These are phyloP conservation scores for Tetragonula clypearis DNA, from an alignment of 1,140 invertebrate genomes.

Conservation along the genomic window DNA sequence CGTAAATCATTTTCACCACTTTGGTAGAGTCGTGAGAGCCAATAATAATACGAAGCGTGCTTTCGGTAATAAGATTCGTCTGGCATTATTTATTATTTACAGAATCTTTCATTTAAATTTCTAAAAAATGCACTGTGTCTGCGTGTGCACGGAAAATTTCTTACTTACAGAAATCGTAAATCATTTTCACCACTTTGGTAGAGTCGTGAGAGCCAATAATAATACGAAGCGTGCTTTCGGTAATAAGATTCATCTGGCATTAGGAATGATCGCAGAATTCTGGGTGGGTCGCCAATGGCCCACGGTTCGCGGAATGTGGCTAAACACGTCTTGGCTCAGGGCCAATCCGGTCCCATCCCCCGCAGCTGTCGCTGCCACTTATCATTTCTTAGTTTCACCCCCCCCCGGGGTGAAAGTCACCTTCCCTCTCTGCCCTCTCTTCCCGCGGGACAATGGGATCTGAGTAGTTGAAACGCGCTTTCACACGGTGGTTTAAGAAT, in stretches of 20 bases:
- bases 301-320: slow-evolving; percentile 18
- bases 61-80: slow-evolving; percentile 20
- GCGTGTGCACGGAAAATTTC: no score
- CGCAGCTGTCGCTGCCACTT: slow-evolving; percentile 30
- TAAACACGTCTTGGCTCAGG: slow-evolving; percentile 28
- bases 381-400: slow-evolving; percentile 23
- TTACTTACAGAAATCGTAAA: no score
- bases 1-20: no score
- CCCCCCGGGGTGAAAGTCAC: neutral
- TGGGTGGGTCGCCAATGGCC: neutral
- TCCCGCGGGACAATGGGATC: neutral
- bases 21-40: no score
- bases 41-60: slow-evolving; percentile 11
- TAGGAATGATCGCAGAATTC: neutral
- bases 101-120: no score
- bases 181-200: no score
- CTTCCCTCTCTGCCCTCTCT: no score
- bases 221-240: slow-evolving; percentile 4
- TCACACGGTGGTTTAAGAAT: neutral
- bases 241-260: slow-evolving; percentile 19
- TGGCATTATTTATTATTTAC: neutral
- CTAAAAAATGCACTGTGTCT: no score
- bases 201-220: neutral
- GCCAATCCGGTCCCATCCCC: slow-evolving; percentile 6
- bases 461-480: neutral